phyloP scores from a whole-genome alignment of 2,888 invertebrate species.

The Macrophya alboannulata region DNA sequence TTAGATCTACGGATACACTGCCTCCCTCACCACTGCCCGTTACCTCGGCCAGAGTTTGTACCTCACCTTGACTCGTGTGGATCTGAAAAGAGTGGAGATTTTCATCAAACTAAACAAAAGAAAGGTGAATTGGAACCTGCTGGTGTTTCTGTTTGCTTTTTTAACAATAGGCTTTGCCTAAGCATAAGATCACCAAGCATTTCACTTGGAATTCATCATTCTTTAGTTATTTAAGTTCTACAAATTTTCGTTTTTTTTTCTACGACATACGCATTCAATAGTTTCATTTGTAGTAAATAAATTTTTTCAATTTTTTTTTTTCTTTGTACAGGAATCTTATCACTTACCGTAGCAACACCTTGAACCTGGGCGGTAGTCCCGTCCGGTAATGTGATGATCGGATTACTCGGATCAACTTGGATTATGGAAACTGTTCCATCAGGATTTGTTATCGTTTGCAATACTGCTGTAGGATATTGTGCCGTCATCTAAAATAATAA shows the following conservation, averaged over 20 bases:
- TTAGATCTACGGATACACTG: slow-evolving; percentile 93
- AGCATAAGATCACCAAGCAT: slow-evolving; percentile 48
- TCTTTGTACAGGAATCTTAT: background rate
- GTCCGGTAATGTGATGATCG: slow-evolving; percentile 97
- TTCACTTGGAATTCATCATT: slow-evolving; percentile 52
- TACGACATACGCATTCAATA: background rate
- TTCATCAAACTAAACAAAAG: slow-evolving; percentile 50
- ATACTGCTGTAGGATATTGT: slow-evolving; percentile 93
- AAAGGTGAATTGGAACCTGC: slow-evolving; percentile 56
- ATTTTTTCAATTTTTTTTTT: background rate
- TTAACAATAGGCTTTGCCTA: slow-evolving; percentile 44
- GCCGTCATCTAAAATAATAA: slow-evolving; percentile 80
- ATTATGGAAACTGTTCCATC: slow-evolving; percentile 98
- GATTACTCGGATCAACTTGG: slow-evolving; percentile 96
- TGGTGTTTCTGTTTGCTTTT: slow-evolving; percentile 53
- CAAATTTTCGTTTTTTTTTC: background rate
- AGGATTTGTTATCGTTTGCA: slow-evolving; percentile 97
- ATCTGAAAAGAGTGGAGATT: slow-evolving; percentile 73
- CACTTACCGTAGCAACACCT: slow-evolving; percentile 86
- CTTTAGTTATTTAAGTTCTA: slow-evolving; percentile 51
- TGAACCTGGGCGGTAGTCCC: slow-evolving; percentile 97
- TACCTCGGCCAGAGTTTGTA: slow-evolving; percentile 90
- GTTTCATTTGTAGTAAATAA: background rate
- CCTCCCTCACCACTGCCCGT: slow-evolving; percentile 83
- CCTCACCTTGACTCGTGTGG: slow-evolving; percentile 81